Conservation (phyloP, 2,888 invertebrate species). For the Rhingia campestris region DNA sequence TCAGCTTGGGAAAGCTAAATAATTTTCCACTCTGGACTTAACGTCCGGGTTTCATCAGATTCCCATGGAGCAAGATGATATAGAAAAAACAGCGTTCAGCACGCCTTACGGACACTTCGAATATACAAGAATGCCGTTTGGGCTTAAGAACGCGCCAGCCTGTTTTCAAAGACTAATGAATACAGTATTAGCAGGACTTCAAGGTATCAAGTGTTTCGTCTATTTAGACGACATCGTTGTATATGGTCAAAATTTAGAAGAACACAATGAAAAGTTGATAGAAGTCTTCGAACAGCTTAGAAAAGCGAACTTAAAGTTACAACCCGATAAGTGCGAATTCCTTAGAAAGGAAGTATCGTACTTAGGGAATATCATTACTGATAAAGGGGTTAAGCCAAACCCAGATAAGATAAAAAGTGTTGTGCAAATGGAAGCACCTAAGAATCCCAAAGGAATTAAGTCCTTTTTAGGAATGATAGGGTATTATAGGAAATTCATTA, state of each 20-base stretch:
- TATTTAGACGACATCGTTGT: constrained; percentile 43
- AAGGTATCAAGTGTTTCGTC: constrained; percentile 36
- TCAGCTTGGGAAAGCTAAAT: constrained; percentile 19
- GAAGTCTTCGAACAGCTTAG: not conserved
- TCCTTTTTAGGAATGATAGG: no score
- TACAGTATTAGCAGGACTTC: constrained; percentile 21
- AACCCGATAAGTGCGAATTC: constrained; percentile 18
- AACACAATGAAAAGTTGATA: constrained; percentile 33
- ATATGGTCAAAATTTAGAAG: constrained; percentile 19
- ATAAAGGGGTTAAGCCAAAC: no score
- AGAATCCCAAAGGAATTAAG: not conserved
- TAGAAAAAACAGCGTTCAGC: not conserved
- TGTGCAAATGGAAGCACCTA: constrained; percentile 17
- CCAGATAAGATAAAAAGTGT: no score
- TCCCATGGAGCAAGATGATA: not conserved
- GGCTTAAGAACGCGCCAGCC: not conserved
- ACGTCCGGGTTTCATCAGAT: constrained; percentile 5
- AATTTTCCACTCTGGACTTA: constrained; percentile 19
- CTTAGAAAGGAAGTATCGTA: not conserved
- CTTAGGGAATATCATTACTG: no score
- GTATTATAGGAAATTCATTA: constrained; percentile 72
- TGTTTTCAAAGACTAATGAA: constrained; percentile 32
- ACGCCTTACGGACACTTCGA: not conserved
- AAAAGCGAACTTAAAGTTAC: constrained; percentile 10
- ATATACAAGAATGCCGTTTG: not conserved